Evolutionary conservation across 2,113 vertebrate genomes (phyloP), one percentile per base, ranked within the genome.

Genomic region (Danionella cerebrum): DNA sequence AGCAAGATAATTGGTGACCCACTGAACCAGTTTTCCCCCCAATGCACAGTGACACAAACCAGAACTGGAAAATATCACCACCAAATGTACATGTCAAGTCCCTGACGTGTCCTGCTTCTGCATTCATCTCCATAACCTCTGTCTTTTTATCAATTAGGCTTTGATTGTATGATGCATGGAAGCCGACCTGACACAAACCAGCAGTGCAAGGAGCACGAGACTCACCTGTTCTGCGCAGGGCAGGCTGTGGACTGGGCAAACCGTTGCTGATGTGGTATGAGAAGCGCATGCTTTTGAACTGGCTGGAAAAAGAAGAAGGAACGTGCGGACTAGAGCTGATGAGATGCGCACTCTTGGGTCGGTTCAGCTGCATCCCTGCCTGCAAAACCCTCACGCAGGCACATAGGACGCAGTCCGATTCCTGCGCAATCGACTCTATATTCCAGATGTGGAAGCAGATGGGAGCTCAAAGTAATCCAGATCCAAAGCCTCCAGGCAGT

Each of bases 231-330:
- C 81, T 76, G 70, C 58, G 35, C 70, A 79, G 16, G 5, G 71
- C 74, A n/a, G 79, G 79, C 65, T 80, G 78, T 5, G 80, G 80
- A 65, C 44, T 67, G 9, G 69, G n/a, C 2, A 72, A 24, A 3
- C 75, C 35, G 5, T 74, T 9, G 62, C 71, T 77, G 63, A 89
- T 83, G 67, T 89, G 86, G 65, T 86, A 88, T 38, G 84, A 87
- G 73, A 89, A 89, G 69, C 84, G 83, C 84, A 84, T 84, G 63
- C 84, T 78, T 65, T 83, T 78, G 77, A 84, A 87, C 67, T 83
- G 85, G 38, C 72, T 83, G 76, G 85, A 88, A 80, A 81, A 87
- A 59, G 83, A 84, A 45, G 27, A 1, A 66, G 64, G 14, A 75
- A 48, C 42, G 79, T 44, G 41, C 9, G 69, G 69, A 52, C 57